phyloP scores from a whole-genome alignment of 1,140 invertebrate genomes.

The Hestina assimilis region DNA sequence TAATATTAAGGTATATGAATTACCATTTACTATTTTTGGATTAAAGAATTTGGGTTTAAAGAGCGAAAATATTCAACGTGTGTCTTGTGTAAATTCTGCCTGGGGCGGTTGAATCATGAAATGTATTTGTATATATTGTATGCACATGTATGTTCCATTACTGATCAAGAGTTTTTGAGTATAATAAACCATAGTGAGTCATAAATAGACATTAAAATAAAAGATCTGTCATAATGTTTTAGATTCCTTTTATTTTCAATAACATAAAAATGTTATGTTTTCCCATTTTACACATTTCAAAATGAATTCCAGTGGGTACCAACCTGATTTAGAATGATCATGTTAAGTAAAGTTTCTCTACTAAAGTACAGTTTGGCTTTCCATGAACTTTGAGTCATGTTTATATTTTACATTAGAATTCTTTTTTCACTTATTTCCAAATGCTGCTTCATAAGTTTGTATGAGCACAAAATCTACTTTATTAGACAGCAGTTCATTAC shows the following conservation, averaged over 20 bases:
- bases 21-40: too few relatives aligned
- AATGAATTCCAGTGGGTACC: constrained; percentile 69
- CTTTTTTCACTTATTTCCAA: constrained; percentile 77
- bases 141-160: too few relatives aligned
- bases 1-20: too few relatives aligned
- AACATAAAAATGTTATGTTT: constrained; percentile 80
- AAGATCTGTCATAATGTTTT: constrained; percentile 61
- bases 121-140: too few relatives aligned
- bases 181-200: too few relatives aligned
- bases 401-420: constrained; percentile 52
- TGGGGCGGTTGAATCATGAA: too few relatives aligned
- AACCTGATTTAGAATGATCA: constrained; percentile 67
- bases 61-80: too few relatives aligned
- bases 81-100: too few relatives aligned
- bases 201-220: constrained; percentile 5
- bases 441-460: constrained; percentile 65
- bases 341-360: constrained; percentile 59
- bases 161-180: too few relatives aligned
- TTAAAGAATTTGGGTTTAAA: too few relatives aligned
- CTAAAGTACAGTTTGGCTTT: constrained; percentile 70
- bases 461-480: constrained; percentile 63
- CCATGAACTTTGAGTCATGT: constrained; percentile 57
- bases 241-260: constrained; percentile 80
- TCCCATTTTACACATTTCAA: constrained; percentile 73
- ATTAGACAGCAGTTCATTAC: constrained; percentile 68